These are phyloP conservation scores for Scrobipalpa atriplicella DNA, from an alignment of 2,888 invertebrate genomes.

Conservation along the genomic window DNA sequence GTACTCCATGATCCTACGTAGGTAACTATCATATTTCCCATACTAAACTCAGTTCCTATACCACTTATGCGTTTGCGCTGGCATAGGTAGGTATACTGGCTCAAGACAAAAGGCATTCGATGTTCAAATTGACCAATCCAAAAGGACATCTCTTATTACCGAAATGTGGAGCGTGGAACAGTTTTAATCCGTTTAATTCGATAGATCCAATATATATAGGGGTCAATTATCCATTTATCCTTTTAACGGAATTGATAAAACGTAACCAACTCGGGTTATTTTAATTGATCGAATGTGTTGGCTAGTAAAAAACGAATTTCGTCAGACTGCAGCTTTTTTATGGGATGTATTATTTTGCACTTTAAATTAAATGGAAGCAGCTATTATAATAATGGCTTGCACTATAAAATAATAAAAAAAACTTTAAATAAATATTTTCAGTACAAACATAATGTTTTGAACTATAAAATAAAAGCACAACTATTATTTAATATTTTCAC, in stretches of 20 bases:
- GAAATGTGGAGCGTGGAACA: constrained; percentile 63
- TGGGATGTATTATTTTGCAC: too few relatives aligned
- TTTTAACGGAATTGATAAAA: constrained; percentile 82
- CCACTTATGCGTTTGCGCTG: background rate
- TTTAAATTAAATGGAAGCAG: too few relatives aligned
- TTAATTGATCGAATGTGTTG: constrained; percentile 76
- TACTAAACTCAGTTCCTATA: background rate
- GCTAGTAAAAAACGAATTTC: constrained; percentile 71
- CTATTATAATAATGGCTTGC: too few relatives aligned
- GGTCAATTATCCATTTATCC: constrained; percentile 83
- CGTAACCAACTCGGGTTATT: constrained; percentile 75
- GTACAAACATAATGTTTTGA: too few relatives aligned
- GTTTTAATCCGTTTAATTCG: constrained; percentile 74
- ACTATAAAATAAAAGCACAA: too few relatives aligned
- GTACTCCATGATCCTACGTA: too few relatives aligned
- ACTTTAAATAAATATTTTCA: too few relatives aligned
- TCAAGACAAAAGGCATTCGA: background rate
- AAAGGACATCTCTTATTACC: constrained; percentile 26
- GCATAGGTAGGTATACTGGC: too few relatives aligned
- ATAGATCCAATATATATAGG: constrained; percentile 75
- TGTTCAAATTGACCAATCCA: constrained; percentile 2
- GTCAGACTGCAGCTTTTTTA: constrained; percentile 52
- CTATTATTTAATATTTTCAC: too few relatives aligned
- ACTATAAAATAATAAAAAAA: too few relatives aligned
- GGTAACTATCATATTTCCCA: background rate